Evolutionary conservation across 2,797 vertebrate species (phyloP), one percentile per base, ranked within the genome.

Genomic region (Mastacembelus armatus): DNA sequence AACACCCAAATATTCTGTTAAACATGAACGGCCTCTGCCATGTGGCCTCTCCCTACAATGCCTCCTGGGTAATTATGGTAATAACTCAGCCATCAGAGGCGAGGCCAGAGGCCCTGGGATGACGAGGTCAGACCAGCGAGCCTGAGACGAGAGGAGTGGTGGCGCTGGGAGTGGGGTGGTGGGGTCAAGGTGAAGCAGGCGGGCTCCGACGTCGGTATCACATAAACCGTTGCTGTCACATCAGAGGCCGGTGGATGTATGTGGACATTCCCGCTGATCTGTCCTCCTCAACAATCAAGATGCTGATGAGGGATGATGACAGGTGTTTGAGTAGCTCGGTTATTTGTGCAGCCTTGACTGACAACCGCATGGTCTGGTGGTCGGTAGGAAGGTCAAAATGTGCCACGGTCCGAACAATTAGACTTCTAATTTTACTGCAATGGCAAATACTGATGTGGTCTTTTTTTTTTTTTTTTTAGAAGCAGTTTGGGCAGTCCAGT

Each of bases 1-100:
- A 96, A 96, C 94, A 95, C 84, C 90, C 87, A 91, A 90, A 92
- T 90, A 91, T 91, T 93, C 89, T 90, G 90, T 92, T 91, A 88
- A 91, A 92, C 90, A 91, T 80, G 88, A 76, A 50, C 52, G 81
- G 85, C 89, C 85, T 84, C 86, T 85, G 89, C 83, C 77, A 77
- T 72, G 83, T 62, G 75, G 78, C 73, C 10, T 58, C 77, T 84
- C 82, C 77, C 81, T 85, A 88, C 89, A 83, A 89, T 90, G 88
- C 87, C 81, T 90, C 83, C 64, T 88, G 90, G 91, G 89, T 91
- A 92, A 92, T 92, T 91, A 91, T 92, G 91, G 88, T 91, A 91
- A 92, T 92, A 92, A 92, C 91, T 92, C 91, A 92, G 78, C 86
- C 81, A 81, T 91, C 83, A 77, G 75, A 75, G 84, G 88, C 90